Evolutionary conservation across 2,113 vertebrate genomes (phyloP), one percentile per base, ranked within the genome.

Genomic region (Agelaius phoeniceus): DNA sequence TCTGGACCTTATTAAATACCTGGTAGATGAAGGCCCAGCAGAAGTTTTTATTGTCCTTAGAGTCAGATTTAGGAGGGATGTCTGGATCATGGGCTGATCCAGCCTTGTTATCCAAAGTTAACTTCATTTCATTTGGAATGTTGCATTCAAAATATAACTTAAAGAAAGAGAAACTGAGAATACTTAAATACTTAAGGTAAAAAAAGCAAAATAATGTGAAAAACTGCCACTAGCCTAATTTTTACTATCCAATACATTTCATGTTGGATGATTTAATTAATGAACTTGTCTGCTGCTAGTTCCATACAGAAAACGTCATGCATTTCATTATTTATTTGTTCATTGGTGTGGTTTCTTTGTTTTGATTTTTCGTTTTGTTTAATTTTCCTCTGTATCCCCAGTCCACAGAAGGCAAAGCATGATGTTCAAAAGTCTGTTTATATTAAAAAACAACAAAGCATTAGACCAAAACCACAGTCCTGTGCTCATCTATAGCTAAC

Each of bases 331-430:
- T 92, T 84, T 90, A 79, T 90, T 88, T 87, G 15, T 44, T 84
- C 80, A 91, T 41, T 94, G 41, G 84, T 97, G 94, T 95, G 95
- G 95, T 94, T 97, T 93, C 72, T 93, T 90, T 94, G 90, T 84
- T 96, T 94, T 91, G 62, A 79, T 75, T 89, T 87, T 91, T 88
- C 5, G 1, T 75, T 93, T 77, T 85, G 77, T 93, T 89, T 92
- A 54, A 93, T 94, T 88, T 94, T 94, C 63, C 75, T 88, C 79
- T 90, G 14, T 86, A 88, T 67, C 51, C 55, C n/a, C 41, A 80
- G 55, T 69, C 43, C 75, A 88, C 16, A 18, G 79, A 93, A 94
- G 59, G 66, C 17, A 0, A 87, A 71, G 13, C 35, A 89, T 39
- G 73, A 94, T 75, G 49, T 92, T 92, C 89, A 94, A 92, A 96